Evolutionary conservation across 2,888 invertebrate species (phyloP).

Genomic region (Rhamphomyia laevipes): DNA sequence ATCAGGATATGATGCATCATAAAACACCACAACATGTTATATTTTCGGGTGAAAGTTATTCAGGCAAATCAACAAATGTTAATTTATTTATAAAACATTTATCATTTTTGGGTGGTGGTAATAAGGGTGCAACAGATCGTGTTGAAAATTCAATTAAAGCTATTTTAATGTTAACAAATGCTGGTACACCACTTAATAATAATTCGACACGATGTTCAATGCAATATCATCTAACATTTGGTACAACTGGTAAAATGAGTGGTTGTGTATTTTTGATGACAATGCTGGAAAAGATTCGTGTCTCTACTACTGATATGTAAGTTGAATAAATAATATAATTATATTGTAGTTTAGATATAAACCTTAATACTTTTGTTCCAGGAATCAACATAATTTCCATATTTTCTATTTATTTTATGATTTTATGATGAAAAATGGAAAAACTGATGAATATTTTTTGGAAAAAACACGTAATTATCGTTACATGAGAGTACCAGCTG

Average conservation of each 20-base stretch:
- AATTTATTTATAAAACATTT: constrained; percentile 69
- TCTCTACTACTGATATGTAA: constrained; percentile 67
- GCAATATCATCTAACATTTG: constrained; percentile 71
- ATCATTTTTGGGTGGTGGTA: constrained; percentile 66
- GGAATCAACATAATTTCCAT: constrained; percentile 80
- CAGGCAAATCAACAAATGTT: constrained; percentile 83
- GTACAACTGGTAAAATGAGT: constrained; percentile 73
- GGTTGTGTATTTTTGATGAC: constrained; percentile 80
- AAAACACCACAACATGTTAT: constrained; percentile 76
- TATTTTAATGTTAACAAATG: constrained; percentile 54
- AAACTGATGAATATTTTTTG: constrained; percentile 54
- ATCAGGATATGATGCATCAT: constrained; percentile 83
- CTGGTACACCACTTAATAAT: constrained; percentile 72
- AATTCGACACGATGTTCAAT: constrained; percentile 76
- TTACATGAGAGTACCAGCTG: constrained; percentile 55
- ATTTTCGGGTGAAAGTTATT: constrained; percentile 80
- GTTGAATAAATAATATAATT: too few relatives aligned
- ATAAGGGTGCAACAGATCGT: constrained; percentile 32
- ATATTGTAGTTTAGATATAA: too few relatives aligned
- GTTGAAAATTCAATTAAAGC: constrained; percentile 30
- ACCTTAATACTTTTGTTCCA: too few relatives aligned
- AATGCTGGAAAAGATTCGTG: constrained; percentile 79
- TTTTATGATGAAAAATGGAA: constrained; percentile 57
- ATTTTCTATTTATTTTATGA: constrained; percentile 85
- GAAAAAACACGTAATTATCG: constrained; percentile 58